Conservation (phyloP, 2,888 invertebrate genomes). For the Neoitamus cyanurus region DNA sequence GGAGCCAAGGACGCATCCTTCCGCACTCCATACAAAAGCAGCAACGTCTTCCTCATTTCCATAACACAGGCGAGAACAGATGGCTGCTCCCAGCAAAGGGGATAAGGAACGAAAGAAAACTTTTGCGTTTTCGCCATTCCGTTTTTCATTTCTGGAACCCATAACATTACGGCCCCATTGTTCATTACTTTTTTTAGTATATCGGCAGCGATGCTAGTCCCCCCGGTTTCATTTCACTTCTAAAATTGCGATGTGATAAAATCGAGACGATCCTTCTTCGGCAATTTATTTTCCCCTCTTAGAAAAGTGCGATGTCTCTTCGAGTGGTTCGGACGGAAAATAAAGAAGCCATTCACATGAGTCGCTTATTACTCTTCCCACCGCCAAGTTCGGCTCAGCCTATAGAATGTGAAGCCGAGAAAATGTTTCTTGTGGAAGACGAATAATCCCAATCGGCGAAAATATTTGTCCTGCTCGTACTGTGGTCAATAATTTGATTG, state of each 20-base stretch:
- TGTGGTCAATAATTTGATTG: constrained; percentile 33
- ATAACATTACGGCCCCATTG: neutral
- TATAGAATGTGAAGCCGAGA: neutral
- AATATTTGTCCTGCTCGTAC: neutral
- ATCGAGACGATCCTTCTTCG: constrained; percentile 25
- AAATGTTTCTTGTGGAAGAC: neutral
- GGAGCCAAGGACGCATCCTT: neutral
- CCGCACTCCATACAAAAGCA: neutral
- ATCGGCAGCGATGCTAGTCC: neutral
- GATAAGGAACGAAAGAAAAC: constrained; percentile 13
- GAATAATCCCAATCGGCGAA: neutral
- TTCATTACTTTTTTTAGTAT: constrained; percentile 30
- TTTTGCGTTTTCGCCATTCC: constrained; percentile 16
- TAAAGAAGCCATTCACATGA: constrained; percentile 21
- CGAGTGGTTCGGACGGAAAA: neutral
- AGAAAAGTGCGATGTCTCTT: neutral
- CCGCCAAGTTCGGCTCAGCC: neutral
- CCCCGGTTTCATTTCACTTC: constrained; percentile 21
- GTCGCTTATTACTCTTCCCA: constrained; percentile 32
- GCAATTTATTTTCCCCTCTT: neutral
- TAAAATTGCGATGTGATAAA: constrained; percentile 38
- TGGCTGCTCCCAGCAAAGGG: constrained; percentile 4
- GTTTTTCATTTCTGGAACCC: constrained; percentile 16
- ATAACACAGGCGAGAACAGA: constrained; percentile 27
- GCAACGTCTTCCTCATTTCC: neutral